Evolutionary conservation across 2,113 vertebrate species (phyloP).

Genomic region (Sylvilagus bachmani): DNA sequence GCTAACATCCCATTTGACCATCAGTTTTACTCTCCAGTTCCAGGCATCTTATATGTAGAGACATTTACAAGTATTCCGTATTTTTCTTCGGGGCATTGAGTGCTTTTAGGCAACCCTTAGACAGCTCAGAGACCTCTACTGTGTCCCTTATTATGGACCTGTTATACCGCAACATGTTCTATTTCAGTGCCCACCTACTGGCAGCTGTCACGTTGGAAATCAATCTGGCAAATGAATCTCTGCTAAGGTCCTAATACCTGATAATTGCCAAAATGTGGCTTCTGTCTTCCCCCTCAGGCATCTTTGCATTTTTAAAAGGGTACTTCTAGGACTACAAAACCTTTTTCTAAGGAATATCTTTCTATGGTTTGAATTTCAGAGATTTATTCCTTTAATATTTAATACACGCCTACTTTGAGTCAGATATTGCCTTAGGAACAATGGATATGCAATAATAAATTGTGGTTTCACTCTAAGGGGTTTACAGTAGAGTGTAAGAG

Average conservation of each 20-base stretch:
- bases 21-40: conserved; percentile 44
- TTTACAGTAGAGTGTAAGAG: neutral
- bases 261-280: conserved; percentile 44
- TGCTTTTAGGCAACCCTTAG: neutral
- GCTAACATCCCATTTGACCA: conserved; percentile 46
- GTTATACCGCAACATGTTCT: conserved; percentile 11
- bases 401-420: neutral
- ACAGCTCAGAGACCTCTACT: conserved; percentile 15
- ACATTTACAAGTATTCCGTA: conserved; percentile 55
- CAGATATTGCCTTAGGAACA: neutral
- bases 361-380: conserved; percentile 28
- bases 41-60: conserved; percentile 21
- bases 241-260: conserved; percentile 12
- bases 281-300: neutral
- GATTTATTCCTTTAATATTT: conserved; percentile 59
- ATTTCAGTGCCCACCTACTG: neutral
- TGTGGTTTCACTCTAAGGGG: neutral
- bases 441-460: conserved; percentile 18
- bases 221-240: conserved; percentile 52
- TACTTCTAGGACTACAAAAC: neutral
- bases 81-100: conserved; percentile 25
- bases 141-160: neutral
- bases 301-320: conserved; percentile 49
- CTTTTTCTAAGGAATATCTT: neutral
- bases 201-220: conserved; percentile 56